A percentile compares a stretch with the other conserved stretches of the same genome.
These are phyloP conservation scores for Bombus ignitus DNA, from an alignment of 1,140 invertebrate genomes.

Conservation along the genomic window DNA sequence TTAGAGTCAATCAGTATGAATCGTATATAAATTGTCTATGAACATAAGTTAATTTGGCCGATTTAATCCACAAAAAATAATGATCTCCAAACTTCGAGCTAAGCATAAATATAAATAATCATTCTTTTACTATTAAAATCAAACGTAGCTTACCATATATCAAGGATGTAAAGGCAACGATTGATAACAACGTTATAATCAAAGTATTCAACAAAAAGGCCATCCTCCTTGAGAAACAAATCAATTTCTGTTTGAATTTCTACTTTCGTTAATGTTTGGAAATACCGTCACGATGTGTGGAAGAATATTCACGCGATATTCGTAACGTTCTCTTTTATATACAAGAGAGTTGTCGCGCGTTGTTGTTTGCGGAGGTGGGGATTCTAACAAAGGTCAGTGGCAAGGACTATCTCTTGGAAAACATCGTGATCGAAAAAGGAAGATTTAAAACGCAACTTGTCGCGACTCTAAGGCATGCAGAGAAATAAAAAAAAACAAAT, in stretches of 20 bases:
- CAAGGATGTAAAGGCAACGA: not conserved
- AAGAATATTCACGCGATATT: not conserved
- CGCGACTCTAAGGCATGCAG: not conserved
- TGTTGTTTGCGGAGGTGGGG: slow-evolving; percentile 14
- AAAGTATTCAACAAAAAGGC: not conserved
- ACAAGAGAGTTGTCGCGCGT: slow-evolving; percentile 34
- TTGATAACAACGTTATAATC: not conserved
- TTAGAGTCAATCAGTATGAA: not conserved
- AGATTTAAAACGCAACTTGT: slow-evolving; percentile 1
- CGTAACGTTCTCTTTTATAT: slow-evolving; percentile 39
- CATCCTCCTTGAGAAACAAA: not conserved
- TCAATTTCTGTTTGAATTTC: not conserved
- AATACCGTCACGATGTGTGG: not conserved
- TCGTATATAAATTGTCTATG: not conserved
- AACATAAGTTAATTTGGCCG: not conserved
- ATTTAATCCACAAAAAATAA: not conserved
- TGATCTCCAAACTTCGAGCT: not conserved
- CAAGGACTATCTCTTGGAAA: slow-evolving; percentile 36
- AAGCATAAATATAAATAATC: not conserved
- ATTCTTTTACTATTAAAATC: not conserved
- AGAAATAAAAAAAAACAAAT: not conserved
- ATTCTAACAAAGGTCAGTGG: slow-evolving; percentile 37
- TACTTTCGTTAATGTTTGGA: not conserved
- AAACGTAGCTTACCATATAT: slow-evolving; percentile 26
- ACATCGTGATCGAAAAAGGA: slow-evolving; percentile 23